Base-by-base conservation (phyloP, 2,888 invertebrate genomes). In the Dryocosmus kuriphilus region DNA sequence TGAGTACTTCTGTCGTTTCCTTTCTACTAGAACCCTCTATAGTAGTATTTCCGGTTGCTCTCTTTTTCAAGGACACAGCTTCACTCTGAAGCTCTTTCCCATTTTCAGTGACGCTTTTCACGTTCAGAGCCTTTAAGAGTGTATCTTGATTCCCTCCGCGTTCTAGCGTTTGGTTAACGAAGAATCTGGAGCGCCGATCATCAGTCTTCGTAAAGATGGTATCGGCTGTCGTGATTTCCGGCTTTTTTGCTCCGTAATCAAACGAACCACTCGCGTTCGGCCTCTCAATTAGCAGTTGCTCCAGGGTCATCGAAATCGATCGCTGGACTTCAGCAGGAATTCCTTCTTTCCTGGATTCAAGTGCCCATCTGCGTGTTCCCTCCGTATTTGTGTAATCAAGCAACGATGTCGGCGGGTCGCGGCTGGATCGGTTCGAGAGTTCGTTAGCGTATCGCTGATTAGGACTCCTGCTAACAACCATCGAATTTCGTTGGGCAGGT, bases 361-460 rank as follows among this genome's bases (percentile, higher is more conserved):
- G 32, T 16, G 22, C 6, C 24, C 32, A 55, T 67, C 16, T 27
- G 24, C 62, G 76, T 63, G 82, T 79, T 75, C 46, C 65, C 57
- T 79, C 65, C 35, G 75, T 77, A 79, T 81, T 82, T 77, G 77
- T 61, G 76, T 78, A 77, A 80, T 82, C 80, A 76, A 61, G 79
- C 57, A 74, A 22, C 57, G 75, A 65, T 77, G 79, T 79, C 74
- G 79, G 46, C 41, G 51, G 61, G 76, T 81, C 80, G 77, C 82
- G 80, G 79, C 55, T 27, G 73, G 77, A n/a, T 74, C 73, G 78
- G 62, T 80, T 79, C 51, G 35, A 61, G 27, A 74, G 78, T 80
- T 85, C 85, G 77, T 85, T 84, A 84, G 76, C 73, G 75, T 76
- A 35, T 71, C 77, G 80, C 75, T 83, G 82, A 82, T 83, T 82